Evolutionary conservation across 2,888 invertebrate genomes (phyloP).

Genomic region (Sphaerophoria rueppellii): DNA sequence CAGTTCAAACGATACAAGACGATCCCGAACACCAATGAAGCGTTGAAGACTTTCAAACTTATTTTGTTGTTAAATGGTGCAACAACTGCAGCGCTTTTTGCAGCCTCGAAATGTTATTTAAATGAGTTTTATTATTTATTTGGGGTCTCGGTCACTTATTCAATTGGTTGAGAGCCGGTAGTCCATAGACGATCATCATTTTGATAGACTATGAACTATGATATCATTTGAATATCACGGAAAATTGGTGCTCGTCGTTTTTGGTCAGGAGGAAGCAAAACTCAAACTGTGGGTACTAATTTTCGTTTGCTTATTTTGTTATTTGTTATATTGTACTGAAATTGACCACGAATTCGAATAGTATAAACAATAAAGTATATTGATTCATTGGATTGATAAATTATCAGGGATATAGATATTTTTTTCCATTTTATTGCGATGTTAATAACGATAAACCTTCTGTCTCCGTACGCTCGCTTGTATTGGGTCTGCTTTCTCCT

Average conservation of each 20-base stretch:
- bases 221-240: constrained; percentile 1
- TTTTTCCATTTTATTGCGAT: too few relatives aligned
- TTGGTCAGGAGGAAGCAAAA: not conserved
- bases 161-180: constrained; percentile 62
- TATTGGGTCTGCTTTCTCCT: too few relatives aligned
- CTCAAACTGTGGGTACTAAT: not conserved
- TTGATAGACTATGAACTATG: constrained; percentile 42
- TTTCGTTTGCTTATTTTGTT: constrained; percentile 7
- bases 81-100: constrained; percentile 62
- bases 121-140: constrained; percentile 58
- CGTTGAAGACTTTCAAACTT: not conserved
- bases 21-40: not conserved
- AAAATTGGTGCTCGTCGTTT: constrained; percentile 26
- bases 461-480: too few relatives aligned
- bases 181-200: constrained; percentile 44
- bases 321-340: too few relatives aligned
- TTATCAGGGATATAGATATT: too few relatives aligned
- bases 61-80: not conserved
- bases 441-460: too few relatives aligned
- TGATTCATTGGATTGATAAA: too few relatives aligned
- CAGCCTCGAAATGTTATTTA: constrained; percentile 64
- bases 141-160: constrained; percentile 73
- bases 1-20: constrained; percentile 1
- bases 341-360: too few relatives aligned
- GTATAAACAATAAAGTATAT: too few relatives aligned